These are phyloP conservation scores for Drosophila siamana DNA, from an alignment of 2,888 invertebrate genomes.

Conservation along the genomic window DNA sequence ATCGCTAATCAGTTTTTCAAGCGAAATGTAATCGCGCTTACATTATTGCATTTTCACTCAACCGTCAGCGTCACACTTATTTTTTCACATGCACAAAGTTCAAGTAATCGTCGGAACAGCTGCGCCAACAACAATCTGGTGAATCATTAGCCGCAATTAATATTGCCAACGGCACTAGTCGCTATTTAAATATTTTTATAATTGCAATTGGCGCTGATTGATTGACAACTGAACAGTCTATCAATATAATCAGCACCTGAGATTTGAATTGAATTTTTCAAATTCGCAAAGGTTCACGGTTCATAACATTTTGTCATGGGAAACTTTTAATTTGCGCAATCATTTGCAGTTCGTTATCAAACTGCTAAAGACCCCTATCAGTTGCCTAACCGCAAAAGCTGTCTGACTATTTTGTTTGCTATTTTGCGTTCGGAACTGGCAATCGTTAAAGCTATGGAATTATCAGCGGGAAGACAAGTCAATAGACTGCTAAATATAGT, in stretches of 20 bases:
- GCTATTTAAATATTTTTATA: constrained; percentile 20
- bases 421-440: background rate
- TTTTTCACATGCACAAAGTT: constrained; percentile 44
- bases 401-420: constrained; percentile 12
- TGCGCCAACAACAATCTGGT: constrained; percentile 20
- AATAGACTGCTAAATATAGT: background rate
- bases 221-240: constrained; percentile 22
- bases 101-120: constrained; percentile 27
- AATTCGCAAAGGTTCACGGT: constrained; percentile 2
- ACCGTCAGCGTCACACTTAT: background rate
- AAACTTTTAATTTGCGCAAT: constrained; percentile 17
- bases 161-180: constrained; percentile 1
- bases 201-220: constrained; percentile 22
- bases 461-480: constrained; percentile 18
- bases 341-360: constrained; percentile 35
- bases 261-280: constrained; percentile 11
- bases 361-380: constrained; percentile 13
- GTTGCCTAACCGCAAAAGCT: constrained; percentile 1
- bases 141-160: constrained; percentile 57
- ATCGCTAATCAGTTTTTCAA: constrained; percentile 10
- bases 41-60: constrained; percentile 7
- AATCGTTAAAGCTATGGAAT: background rate
- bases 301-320: constrained; percentile 14
- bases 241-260: constrained; percentile 8
- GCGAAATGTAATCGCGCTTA: constrained; percentile 7